These are phyloP conservation scores for Penaeus japonicus DNA, from an alignment of 1,140 invertebrate genomes.

Conservation along the genomic window DNA sequence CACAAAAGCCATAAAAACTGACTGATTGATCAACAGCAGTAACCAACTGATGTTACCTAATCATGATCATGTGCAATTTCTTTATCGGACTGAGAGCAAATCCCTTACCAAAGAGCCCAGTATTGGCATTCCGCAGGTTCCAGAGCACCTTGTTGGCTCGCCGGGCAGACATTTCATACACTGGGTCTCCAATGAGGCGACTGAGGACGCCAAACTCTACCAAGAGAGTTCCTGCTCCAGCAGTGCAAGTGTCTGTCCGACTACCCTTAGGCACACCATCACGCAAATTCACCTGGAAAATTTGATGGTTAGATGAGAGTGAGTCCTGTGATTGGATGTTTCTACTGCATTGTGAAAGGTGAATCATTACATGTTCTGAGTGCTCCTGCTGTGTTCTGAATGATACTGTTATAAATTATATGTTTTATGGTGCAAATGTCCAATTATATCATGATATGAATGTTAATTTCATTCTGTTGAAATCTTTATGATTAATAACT, in stretches of 20 bases:
- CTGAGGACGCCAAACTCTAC: slow-evolving; percentile 75
- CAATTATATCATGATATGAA: too few species aligned
- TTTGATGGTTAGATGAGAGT: not conserved
- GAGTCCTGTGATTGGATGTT: not conserved
- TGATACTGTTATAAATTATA: too few species aligned
- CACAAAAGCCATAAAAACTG: too few species aligned
- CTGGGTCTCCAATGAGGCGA: slow-evolving; percentile 71
- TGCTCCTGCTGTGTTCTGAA: too few species aligned
- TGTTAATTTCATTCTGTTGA: too few species aligned
- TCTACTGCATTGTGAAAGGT: not conserved
- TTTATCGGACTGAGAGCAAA: not conserved
- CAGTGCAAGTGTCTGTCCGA: slow-evolving; percentile 73
- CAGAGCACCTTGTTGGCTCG: slow-evolving; percentile 70
- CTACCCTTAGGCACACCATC: slow-evolving; percentile 69
- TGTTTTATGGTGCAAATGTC: too few species aligned
- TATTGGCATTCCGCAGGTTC: slow-evolving; percentile 69
- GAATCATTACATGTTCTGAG: too few species aligned
- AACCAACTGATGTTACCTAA: too few species aligned
- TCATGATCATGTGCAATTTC: not conserved
- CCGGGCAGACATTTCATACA: slow-evolving; percentile 72
- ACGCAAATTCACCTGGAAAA: slow-evolving; percentile 65
- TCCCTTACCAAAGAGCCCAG: slow-evolving; percentile 71
- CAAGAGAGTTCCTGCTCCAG: slow-evolving; percentile 73
- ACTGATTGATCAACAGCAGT: too few species aligned
- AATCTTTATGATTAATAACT: too few species aligned